Evolutionary conservation across 2,113 vertebrate genomes (phyloP).

Genomic region (Pavo muticus): DNA sequence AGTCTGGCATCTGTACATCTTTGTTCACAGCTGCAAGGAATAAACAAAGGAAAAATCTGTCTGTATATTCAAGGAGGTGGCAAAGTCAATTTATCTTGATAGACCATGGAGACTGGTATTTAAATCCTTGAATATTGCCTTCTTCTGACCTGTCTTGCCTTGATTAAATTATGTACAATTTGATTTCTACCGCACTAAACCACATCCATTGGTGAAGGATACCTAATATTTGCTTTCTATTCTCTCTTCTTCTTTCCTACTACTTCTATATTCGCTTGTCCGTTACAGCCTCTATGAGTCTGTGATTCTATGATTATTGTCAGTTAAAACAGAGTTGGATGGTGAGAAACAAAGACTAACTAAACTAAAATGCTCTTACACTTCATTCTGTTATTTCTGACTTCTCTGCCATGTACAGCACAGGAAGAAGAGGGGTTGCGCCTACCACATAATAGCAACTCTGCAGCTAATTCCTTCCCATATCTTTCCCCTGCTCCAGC

Average conservation of each 20-base stretch:
- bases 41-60: not conserved
- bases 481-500: not conserved
- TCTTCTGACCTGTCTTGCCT: not conserved
- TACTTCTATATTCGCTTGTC: not conserved
- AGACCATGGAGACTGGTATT: not conserved
- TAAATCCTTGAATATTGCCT: not conserved
- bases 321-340: not conserved
- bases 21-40: not conserved
- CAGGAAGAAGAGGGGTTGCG: not conserved
- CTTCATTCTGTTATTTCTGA: not conserved
- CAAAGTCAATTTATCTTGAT: not conserved
- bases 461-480: not conserved
- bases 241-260: not conserved
- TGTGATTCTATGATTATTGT: not conserved
- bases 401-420: not conserved
- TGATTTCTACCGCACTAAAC: not conserved
- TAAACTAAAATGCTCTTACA: not conserved
- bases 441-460: not conserved
- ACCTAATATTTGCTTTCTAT: not conserved
- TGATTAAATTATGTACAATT: not conserved
- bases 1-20: not conserved
- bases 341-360: not conserved
- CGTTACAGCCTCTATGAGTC: too few species aligned
- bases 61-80: not conserved
- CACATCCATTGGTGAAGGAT: not conserved